These are phyloP conservation scores for Peribatodes rhomboidaria DNA, from an alignment of 2,888 invertebrate genomes.

Conservation along the genomic window DNA sequence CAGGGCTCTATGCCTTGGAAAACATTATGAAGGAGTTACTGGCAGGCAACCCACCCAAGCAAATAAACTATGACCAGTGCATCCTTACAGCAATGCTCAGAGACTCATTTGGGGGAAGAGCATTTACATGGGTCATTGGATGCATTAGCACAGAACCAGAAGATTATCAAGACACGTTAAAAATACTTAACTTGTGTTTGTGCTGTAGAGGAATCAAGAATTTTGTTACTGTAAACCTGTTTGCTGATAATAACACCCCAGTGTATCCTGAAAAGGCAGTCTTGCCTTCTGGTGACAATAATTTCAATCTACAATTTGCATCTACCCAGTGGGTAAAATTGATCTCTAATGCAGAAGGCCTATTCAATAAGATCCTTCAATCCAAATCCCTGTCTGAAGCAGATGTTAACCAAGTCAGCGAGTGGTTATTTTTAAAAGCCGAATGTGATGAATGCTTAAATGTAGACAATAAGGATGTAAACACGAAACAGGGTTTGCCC, in stretches of 20 bases:
- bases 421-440: conserved; percentile 94
- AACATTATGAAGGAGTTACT: conserved; percentile 87
- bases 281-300: conserved; percentile 67
- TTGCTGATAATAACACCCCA: conserved; percentile 88
- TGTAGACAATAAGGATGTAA: conserved; percentile 81
- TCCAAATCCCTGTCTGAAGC: conserved; percentile 90
- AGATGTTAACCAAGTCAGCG: conserved; percentile 91
- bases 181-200: conserved; percentile 89
- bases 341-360: conserved; percentile 93
- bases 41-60: conserved; percentile 85
- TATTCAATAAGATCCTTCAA: conserved; percentile 91
- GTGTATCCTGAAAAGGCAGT: conserved; percentile 76
- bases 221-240: conserved; percentile 90
- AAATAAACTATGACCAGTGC: conserved; percentile 88
- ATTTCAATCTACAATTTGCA: conserved; percentile 93
- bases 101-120: conserved; percentile 92
- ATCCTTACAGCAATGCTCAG: conserved; percentile 89
- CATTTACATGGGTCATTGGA: conserved; percentile 90
- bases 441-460: conserved; percentile 94
- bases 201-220: conserved; percentile 90
- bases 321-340: conserved; percentile 93
- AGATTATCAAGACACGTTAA: conserved; percentile 89
- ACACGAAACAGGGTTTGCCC: conserved; percentile 78
- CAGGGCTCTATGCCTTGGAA: conserved; percentile 89
- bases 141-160: conserved; percentile 90